Percentiles rank a stretch among this genome's conserved stretches.
These are phyloP conservation scores for Parauchenoglanis ngamensis DNA, from an alignment of 2,797 vertebrate species.

Conservation along the genomic window DNA sequence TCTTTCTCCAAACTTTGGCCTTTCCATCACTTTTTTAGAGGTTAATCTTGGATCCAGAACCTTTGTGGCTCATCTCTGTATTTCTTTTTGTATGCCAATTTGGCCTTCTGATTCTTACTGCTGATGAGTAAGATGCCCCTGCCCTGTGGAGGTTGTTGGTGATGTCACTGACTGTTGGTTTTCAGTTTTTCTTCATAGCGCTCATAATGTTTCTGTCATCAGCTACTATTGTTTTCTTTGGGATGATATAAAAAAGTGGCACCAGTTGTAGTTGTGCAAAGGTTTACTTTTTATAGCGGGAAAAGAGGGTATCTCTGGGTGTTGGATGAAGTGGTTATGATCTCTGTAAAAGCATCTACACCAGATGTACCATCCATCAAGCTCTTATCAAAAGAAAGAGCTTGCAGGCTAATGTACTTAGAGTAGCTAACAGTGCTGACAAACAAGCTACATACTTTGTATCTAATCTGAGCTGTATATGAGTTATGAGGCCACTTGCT, in stretches of 20 bases:
- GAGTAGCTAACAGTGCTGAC: conserved; percentile 21
- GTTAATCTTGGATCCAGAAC: not conserved
- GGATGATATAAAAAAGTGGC: not conserved
- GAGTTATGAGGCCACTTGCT: not conserved
- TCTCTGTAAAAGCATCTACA: conserved; percentile 19
- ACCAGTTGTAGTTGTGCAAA: not conserved
- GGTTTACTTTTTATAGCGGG: not conserved
- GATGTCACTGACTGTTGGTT: too few species aligned
- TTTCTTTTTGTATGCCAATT: too few species aligned
- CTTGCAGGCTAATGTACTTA: conserved; percentile 14
- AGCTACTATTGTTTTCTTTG: too few species aligned
- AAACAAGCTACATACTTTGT: not conserved
- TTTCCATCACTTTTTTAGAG: not conserved
- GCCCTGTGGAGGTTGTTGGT: too few species aligned
- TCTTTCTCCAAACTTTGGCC: too few species aligned
- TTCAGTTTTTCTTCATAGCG: too few species aligned
- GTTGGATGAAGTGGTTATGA: not conserved
- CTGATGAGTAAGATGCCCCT: too few species aligned
- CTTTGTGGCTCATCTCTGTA: too few species aligned
- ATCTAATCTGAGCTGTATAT: not conserved
- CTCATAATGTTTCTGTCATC: too few species aligned
- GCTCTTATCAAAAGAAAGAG: not conserved
- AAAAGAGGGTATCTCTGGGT: not conserved
- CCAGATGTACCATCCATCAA: not conserved
- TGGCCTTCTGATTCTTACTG: too few species aligned